Base-by-base conservation (phyloP, 2,888 invertebrate genomes). In the Heterodera filipjevi region DNA sequence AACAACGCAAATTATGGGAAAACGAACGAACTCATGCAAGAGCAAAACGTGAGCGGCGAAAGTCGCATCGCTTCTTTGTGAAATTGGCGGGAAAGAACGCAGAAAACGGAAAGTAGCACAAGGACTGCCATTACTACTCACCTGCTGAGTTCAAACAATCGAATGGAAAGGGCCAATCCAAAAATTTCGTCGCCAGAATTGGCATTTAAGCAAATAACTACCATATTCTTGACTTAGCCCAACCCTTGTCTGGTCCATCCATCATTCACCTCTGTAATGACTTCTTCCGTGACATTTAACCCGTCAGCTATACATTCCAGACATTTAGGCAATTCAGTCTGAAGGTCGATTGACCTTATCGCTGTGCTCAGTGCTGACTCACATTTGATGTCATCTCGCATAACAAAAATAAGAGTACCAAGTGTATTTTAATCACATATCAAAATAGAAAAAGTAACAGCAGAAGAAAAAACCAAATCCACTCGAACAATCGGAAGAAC, bases 31-130 rank as follows among this genome's bases (percentile, higher is more conserved):
- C 68, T 68, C 68, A 33, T 68, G 68, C 14, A 68, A 35, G 14
- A 68, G 27, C 14, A 68, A 27, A 32, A 68, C 22, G 35, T 68
- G 22, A 35, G 2, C 0, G 22, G 10, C 33, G 8, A 59, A 59
- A 8, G 5, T 6, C 8, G 59, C 6, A n/a, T 6, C n/a, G n/a
- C 1, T 1, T 19, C 53, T 53, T 53, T 53, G 53, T 22, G 59
- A 59, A n/a, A 59, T n/a, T n/a, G 59, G 59, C 59, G 59, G 59
- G 59, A 59, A 59, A 59, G 59, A 59, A n/a, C n/a, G 19, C 27
- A 59, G 59, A 12, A 27, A 59, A 59, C 59, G 59, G 12, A 59
- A n/a, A n/a, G 59, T 27, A 33, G 1, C 68, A 8, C 8, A 32
- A 14, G 12, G 30, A 6, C 14, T 33, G 68, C 33, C 35, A 33